Evolutionary conservation across 2,113 vertebrate species (phyloP), one percentile per base, ranked within the genome.

Genomic region (Rhinolophus ferrumequinum): DNA sequence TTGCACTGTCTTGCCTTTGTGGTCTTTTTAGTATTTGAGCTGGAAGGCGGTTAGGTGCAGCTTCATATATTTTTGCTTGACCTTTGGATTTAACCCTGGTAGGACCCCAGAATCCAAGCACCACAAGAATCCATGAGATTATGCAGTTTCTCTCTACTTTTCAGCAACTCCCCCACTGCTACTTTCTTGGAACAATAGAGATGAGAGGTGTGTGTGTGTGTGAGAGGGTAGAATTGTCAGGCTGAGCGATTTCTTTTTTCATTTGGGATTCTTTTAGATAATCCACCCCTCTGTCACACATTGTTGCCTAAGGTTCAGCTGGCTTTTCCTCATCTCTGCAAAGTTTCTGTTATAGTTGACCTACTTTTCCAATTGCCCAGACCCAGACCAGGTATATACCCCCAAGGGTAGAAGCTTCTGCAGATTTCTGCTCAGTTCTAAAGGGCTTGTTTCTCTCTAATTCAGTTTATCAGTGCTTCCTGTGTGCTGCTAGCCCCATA

Each of bases 401-500:
- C 62, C 41, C 73, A 90, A 92, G 67, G 30, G 62, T 64, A 5
- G 84, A 92, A 56, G 44, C 52, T 70, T 93, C 84, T 66, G 18
- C 15, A 75, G 72, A 87, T 73, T 80, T 90, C 72, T 95, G 80
- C 52, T 94, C 33, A 87, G 62, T 85, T 79, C 47, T 44, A 58
- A 80, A 66, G 19, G 38, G 47, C 15, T 87, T 77, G 24, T 69
- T 92, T 96, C 67, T 77, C 77, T 96, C 35, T 92, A 86, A 95
- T 94, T 86, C 85, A 86, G 56, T 33, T 92, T 38, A n/a, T 87
- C 92, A 73, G 82, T 93, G 86, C 90, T 96, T 96, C 70, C 94
- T 75, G 70, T 70, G 26, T 87, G 60, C n/a, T 88, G 21, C 72
- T 90, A 58, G n/a, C 4, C 35, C 73, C 82, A 56, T 22, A 41